Conservation (phyloP, 2,113 vertebrate species). For the Plotosus lineatus region DNA sequence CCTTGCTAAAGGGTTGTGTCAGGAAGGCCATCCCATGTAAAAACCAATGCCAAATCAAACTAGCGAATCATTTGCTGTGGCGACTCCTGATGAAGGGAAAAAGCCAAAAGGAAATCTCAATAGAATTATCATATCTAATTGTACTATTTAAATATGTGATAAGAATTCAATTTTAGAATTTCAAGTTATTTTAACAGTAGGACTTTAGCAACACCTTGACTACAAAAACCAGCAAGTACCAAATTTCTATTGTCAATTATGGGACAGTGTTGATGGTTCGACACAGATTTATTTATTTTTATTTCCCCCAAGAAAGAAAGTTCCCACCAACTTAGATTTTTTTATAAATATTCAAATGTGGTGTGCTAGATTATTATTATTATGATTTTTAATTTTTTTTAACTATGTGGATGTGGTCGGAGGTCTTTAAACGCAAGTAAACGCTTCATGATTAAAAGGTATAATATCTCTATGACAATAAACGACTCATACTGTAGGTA, state of each 20-base stretch:
- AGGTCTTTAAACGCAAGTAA: constrained; percentile 30
- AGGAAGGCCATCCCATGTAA: too few species aligned
- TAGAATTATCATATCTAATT: too few species aligned
- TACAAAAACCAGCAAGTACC: not conserved
- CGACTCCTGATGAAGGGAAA: too few species aligned
- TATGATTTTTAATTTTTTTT: too few species aligned
- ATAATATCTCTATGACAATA: constrained; percentile 29
- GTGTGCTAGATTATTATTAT: constrained; percentile 2
- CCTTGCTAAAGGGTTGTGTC: too few species aligned
- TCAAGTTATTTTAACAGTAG: not conserved
- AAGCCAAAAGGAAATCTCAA: too few species aligned
- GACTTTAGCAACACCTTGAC: not conserved
- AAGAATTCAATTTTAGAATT: too few species aligned
- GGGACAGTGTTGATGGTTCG: not conserved
- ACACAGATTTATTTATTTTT: not conserved
- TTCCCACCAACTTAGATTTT: not conserved
- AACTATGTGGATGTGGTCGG: not conserved
- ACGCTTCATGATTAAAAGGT: constrained; percentile 30
- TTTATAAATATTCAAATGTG: not conserved
- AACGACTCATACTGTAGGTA: not conserved
- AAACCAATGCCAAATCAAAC: too few species aligned
- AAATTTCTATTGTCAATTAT: not conserved
- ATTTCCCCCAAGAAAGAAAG: not conserved
- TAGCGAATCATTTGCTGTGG: too few species aligned
- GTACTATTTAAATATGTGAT: too few species aligned